These are phyloP conservation scores for Aphodius granarius DNA, from an alignment of 2,888 invertebrate species.

Conservation along the genomic window DNA sequence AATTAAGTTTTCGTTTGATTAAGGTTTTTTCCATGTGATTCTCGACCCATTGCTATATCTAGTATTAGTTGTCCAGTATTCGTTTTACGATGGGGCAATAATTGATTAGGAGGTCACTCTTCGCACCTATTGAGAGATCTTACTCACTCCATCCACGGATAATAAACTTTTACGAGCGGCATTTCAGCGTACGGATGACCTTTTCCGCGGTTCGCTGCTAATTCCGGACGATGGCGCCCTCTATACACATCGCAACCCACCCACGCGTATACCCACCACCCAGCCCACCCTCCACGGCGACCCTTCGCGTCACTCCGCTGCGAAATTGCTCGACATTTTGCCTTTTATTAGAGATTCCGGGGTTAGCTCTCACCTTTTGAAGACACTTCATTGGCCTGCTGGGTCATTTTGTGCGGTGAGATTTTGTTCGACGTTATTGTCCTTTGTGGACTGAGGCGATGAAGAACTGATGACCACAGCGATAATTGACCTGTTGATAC, in stretches of 20 bases:
- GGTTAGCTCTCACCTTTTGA: not conserved
- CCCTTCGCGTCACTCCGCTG: constrained; percentile 25
- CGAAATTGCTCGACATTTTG: constrained; percentile 14
- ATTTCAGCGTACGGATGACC: not conserved
- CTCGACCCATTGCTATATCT: not conserved
- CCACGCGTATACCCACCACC: constrained; percentile 14
- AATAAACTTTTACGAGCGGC: not conserved
- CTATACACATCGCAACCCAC: not conserved
- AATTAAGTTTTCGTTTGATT: not conserved
- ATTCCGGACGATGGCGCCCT: not conserved
- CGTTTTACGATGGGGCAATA: not conserved
- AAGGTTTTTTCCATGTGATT: not conserved
- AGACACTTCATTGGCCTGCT: not conserved
- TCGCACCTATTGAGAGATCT: not conserved
- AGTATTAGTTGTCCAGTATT: not conserved
- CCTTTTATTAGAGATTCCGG: not conserved
- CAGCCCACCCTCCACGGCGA: not conserved
- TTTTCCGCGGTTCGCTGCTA: not conserved
- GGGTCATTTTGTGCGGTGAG: not conserved
- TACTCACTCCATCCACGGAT: not conserved
- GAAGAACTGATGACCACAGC: not conserved
- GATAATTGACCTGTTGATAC: not conserved
- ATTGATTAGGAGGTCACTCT: not conserved
- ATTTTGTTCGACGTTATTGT: not conserved
- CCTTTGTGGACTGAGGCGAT: not conserved